phyloP scores from a whole-genome alignment of 2,113 vertebrate genomes.

The Alosa alosa region DNA sequence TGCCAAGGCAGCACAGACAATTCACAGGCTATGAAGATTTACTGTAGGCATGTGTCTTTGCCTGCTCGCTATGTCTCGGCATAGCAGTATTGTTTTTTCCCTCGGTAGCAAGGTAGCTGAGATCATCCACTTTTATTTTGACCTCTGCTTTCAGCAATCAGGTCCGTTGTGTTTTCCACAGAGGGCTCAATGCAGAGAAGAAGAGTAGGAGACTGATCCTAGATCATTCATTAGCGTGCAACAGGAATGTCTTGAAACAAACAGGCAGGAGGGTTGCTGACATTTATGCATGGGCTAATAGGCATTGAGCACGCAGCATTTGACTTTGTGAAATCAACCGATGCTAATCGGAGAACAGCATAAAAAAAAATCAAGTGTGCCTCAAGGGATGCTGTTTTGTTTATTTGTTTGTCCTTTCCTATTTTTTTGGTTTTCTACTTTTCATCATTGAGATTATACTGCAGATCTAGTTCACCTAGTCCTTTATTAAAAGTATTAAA shows the following conservation, averaged over 20 bases:
- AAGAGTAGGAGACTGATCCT: neutral
- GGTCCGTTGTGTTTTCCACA: neutral
- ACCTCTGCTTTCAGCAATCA: neutral
- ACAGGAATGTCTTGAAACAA: neutral
- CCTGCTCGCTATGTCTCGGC: neutral
- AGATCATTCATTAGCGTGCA: neutral
- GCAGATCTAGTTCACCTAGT: neutral
- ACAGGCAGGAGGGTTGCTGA: neutral
- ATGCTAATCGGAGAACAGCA: neutral
- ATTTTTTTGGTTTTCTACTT: neutral
- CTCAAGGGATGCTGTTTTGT: neutral
- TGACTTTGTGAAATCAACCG: conserved; percentile 14
- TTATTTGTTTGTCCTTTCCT: neutral
- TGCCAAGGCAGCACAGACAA: neutral
- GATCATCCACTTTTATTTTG: neutral
- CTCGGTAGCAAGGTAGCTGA: neutral
- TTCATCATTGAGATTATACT: neutral
- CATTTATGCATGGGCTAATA: neutral
- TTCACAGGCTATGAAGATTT: neutral
- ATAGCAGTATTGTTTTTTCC: neutral
- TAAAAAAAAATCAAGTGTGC: neutral
- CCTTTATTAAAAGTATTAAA: neutral
- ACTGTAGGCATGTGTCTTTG: neutral
- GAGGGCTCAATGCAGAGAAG: neutral
- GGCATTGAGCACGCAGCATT: neutral